A percentile compares a stretch with the other conserved stretches of the same genome.
These are phyloP conservation scores for Carposina sasakii DNA, from an alignment of 1,140 invertebrate genomes.

Conservation along the genomic window DNA sequence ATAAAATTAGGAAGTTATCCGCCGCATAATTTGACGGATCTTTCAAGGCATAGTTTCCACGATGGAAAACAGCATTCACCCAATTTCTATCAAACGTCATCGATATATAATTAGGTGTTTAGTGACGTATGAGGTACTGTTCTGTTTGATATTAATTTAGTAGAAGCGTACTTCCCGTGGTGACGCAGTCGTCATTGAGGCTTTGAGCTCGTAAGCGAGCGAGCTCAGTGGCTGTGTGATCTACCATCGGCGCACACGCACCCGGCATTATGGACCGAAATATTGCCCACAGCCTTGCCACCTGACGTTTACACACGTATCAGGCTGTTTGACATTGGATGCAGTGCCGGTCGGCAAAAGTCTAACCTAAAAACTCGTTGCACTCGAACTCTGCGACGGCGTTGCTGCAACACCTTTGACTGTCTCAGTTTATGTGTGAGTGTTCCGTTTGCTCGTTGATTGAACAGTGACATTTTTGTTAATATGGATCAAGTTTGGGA, in stretches of 20 bases:
- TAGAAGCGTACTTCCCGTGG: conserved; percentile 62
- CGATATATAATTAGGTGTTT: conserved; percentile 35
- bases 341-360: conserved; percentile 28
- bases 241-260: conserved; percentile 63
- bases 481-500: conserved; percentile 36
- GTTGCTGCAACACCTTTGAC: conserved; percentile 46
- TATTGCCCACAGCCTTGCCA: too few relatives aligned
- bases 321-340: too few relatives aligned
- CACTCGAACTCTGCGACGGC: conserved; percentile 35
- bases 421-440: conserved; percentile 49
- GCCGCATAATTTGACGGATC: too few relatives aligned
- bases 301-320: too few relatives aligned
- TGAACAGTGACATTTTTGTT: conserved; percentile 43
- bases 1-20: too few relatives aligned
- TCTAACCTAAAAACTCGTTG: conserved; percentile 46
- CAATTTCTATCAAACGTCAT: conserved; percentile 36
- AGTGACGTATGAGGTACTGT: conserved; percentile 48
- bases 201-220: conserved; percentile 44
- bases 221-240: conserved; percentile 62
- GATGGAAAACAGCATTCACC: too few relatives aligned
- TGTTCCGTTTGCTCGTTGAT: conserved; percentile 38
- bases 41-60: too few relatives aligned
- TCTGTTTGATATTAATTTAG: conserved; percentile 46
- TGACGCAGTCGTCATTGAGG: conserved; percentile 60
- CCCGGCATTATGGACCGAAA: conserved; percentile 43